These are phyloP conservation scores for Diprion similis DNA, from an alignment of 1,140 invertebrate species.

Conservation along the genomic window DNA sequence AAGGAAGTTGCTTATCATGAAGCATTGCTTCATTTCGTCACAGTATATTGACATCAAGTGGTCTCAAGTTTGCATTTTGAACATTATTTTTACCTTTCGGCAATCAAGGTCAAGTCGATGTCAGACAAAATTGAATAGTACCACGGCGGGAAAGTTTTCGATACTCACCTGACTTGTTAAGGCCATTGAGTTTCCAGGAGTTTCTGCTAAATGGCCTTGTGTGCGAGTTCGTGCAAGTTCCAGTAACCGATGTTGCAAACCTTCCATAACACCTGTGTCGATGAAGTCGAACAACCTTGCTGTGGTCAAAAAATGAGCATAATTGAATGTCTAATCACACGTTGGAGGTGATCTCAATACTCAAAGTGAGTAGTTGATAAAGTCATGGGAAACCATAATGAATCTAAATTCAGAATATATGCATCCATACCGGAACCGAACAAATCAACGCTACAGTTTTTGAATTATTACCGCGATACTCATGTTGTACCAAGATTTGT, in stretches of 20 bases:
- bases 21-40: neutral
- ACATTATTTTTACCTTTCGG: slow-evolving; percentile 12
- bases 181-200: slow-evolving; percentile 64
- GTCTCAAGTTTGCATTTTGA: neutral
- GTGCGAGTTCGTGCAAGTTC: slow-evolving; percentile 69
- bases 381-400: neutral
- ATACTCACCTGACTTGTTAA: slow-evolving; percentile 71
- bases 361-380: neutral
- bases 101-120: slow-evolving; percentile 7
- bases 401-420: too few relatives aligned
- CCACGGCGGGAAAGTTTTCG: neutral
- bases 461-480: too few relatives aligned
- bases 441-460: too few relatives aligned
- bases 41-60: too few relatives aligned
- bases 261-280: slow-evolving; percentile 87
- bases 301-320: slow-evolving; percentile 52
- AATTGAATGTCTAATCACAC: neutral
- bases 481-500: too few relatives aligned
- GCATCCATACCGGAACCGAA: too few relatives aligned
- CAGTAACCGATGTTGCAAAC: slow-evolving; percentile 75
- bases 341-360: neutral
- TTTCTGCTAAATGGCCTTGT: slow-evolving; percentile 60
- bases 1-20: neutral
- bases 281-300: slow-evolving; percentile 89
- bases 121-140: neutral